Evolutionary conservation across 2,888 invertebrate species (phyloP).

Genomic region (Trachelus stipa): DNA sequence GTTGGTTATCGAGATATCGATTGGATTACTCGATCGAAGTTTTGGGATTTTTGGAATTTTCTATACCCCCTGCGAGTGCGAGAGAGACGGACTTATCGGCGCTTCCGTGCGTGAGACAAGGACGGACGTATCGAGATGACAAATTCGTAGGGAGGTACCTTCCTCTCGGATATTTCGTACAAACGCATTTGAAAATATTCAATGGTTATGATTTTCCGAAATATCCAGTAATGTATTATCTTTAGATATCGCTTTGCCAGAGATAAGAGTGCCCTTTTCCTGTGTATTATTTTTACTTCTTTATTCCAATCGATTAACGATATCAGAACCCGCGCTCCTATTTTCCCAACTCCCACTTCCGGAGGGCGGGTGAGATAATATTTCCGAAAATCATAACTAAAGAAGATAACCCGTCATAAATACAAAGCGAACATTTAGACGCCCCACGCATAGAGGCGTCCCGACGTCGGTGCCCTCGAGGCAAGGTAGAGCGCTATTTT

Average conservation of each 20-base stretch:
- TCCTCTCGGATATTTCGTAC: neutral
- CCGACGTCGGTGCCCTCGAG: slow-evolving; percentile 3
- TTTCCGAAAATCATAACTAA: slow-evolving; percentile 26
- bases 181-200: neutral
- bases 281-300: neutral
- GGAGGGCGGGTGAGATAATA: slow-evolving; percentile 15
- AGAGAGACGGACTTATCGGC: neutral
- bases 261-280: neutral
- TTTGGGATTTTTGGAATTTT: neutral
- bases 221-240: neutral
- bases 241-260: neutral
- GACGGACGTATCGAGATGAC: neutral
- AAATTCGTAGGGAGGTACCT: neutral
- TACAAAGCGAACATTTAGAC: slow-evolving; percentile 22
- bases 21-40: slow-evolving; percentile 23
- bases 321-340: neutral
- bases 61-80: slow-evolving; percentile 17
- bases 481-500: slow-evolving; percentile 17
- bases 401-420: slow-evolving; percentile 24
- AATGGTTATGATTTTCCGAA: neutral
- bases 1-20: slow-evolving; percentile 28
- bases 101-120: neutral
- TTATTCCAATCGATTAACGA: neutral
- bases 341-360: neutral
- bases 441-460: slow-evolving; percentile 4